phyloP scores from a whole-genome alignment of 2,888 invertebrate genomes.

The Eupithecia inturbata region DNA sequence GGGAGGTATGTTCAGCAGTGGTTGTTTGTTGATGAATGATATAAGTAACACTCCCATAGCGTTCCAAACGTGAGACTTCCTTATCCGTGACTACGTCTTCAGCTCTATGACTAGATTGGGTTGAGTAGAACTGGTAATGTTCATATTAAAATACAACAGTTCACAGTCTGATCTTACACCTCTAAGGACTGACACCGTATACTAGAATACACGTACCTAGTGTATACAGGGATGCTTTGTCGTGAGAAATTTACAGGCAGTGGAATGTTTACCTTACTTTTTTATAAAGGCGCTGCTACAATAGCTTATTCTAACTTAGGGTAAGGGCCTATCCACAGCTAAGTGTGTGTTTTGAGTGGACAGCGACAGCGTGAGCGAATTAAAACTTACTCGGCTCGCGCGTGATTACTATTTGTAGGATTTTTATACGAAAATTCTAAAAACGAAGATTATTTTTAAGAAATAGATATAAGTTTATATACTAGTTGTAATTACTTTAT shows the following conservation, averaged over 20 bases:
- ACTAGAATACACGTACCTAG: slow-evolving; percentile 18
- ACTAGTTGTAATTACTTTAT: too few species aligned
- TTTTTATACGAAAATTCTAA: not conserved
- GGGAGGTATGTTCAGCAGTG: too few species aligned
- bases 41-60: too few species aligned
- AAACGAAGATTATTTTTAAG: too few species aligned
- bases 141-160: not conserved
- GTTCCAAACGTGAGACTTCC: too few species aligned
- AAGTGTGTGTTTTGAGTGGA: not conserved
- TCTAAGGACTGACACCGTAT: slow-evolving; percentile 13
- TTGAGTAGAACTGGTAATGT: not conserved
- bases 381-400: not conserved
- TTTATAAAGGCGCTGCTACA: slow-evolving; percentile 37
- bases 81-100: too few species aligned
- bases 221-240: slow-evolving; percentile 38
- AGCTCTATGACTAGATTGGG: not conserved
- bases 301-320: slow-evolving; percentile 20
- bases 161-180: not conserved
- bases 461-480: too few species aligned
- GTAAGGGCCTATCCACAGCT: not conserved
- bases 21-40: too few species aligned
- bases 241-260: slow-evolving; percentile 44
- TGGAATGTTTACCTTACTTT: slow-evolving; percentile 40
- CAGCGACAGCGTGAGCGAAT: not conserved
- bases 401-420: too few species aligned